Evolutionary conservation across 2,113 vertebrate species (phyloP), one percentile per base, ranked within the genome.

Genomic region (Xiphophorus couchianus): DNA sequence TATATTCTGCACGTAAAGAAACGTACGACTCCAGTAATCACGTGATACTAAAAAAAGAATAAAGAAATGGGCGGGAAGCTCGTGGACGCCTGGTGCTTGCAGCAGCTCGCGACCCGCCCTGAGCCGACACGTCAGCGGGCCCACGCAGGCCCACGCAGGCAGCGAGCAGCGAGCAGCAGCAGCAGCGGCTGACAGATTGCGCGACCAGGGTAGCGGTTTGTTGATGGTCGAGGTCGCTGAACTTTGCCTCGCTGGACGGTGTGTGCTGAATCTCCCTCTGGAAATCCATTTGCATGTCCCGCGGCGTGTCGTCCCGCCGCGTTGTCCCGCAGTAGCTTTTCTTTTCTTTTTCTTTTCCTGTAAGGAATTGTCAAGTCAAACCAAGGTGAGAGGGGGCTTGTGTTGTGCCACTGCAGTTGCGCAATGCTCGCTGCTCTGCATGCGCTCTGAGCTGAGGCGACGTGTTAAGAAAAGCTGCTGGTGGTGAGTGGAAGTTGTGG

Each of bases 211-310:
- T 33, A 22, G 31, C 29, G 28, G 4, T 71, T n/a, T 78, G 73
- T 77, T 72, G 65, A 68, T 5, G 25, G 5, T 42, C 19, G 13
- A 29, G 5, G 22, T 64, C 33, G 62, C 42, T 62, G 35, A 12
- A 37, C 78, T 73, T 65, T 66, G 12, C 48, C 63, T 82, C 73
- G 77, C 71, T 88, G 81, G 84, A 31, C 42, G 5, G 67, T 4
- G 35, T n/a, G 44, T 1, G 33, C 27, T 17, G 13, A 65, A 63
- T 31, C 5, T 27, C 37, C 42, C 54, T 79, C 30, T 42, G 42
- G 66, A 30, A 27, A 11, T 0, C 44, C 35, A 60, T 14, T 0
- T 22, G 69, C 81, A 5, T 31, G 88, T 81, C 72, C 76, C 73
- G 84, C 82, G 65, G 54, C 70, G 61, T 29, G 72, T 76, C 58